Evolutionary conservation across 2,888 invertebrate genomes (phyloP).

Genomic region (Fissipunctia ypsillon): DNA sequence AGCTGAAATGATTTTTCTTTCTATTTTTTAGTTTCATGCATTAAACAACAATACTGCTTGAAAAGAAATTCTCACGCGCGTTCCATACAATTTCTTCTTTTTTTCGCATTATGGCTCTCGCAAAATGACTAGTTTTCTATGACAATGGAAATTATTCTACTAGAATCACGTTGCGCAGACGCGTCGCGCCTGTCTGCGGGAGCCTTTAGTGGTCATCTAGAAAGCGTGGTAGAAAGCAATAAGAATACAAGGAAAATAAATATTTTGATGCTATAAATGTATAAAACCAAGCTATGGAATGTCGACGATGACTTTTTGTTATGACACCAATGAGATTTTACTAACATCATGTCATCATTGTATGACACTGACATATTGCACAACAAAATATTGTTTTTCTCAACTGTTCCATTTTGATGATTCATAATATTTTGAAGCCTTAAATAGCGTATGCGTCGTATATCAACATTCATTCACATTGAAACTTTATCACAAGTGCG

Average conservation of each 20-base stretch:
- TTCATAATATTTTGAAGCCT: conserved; percentile 75
- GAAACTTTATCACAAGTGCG: conserved; percentile 57
- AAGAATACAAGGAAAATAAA: background rate
- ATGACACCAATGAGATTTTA: too few species aligned
- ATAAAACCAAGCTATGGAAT: background rate
- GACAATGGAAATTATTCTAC: too few species aligned
- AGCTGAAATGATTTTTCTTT: background rate
- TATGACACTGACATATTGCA: too few species aligned
- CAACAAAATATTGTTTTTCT: conserved; percentile 77
- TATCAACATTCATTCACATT: conserved; percentile 73
- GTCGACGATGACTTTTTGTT: conserved; percentile 71
- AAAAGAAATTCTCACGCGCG: conserved; percentile 6
- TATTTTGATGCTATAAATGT: background rate
- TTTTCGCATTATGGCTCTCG: too few species aligned
- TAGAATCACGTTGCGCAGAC: too few species aligned
- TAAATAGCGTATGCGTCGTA: conserved; percentile 68
- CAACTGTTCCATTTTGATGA: conserved; percentile 77
- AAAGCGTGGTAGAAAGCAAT: background rate
- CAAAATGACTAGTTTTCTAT: too few species aligned
- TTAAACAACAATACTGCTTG: background rate
- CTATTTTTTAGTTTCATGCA: background rate
- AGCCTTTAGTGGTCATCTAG: background rate
- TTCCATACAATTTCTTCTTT: background rate
- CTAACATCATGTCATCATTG: too few species aligned
- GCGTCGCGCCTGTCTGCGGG: too few species aligned